Conservation (phyloP, 2,113 vertebrate genomes). For the Hepsetus odoe region DNA sequence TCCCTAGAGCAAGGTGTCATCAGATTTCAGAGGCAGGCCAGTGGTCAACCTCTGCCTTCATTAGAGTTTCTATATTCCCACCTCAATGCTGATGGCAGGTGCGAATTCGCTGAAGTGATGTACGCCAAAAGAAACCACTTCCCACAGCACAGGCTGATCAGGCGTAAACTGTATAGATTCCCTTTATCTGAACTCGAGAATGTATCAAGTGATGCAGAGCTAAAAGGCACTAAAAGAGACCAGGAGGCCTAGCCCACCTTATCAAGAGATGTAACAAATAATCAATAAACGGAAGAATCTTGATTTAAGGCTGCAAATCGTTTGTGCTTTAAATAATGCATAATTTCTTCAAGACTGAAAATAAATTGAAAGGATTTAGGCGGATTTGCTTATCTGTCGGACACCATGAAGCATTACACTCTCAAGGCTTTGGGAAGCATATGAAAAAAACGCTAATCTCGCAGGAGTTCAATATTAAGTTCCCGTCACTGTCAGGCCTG, state of each 20-base stretch:
- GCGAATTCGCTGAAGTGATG: conserved; percentile 22
- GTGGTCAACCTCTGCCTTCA: conserved; percentile 27
- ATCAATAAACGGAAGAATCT: conserved; percentile 57
- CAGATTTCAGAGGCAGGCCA: conserved; percentile 28
- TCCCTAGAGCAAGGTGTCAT: conserved; percentile 34
- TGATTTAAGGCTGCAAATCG: conserved; percentile 69
- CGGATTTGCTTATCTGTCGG: conserved; percentile 85
- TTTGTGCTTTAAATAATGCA: conserved; percentile 76
- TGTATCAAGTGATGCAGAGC: not conserved
- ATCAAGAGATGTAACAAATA: not conserved
- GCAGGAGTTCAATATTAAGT: conserved; percentile 76
- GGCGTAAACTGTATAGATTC: conserved; percentile 3
- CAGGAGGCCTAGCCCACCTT: not conserved
- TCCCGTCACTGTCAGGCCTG: conserved; percentile 73
- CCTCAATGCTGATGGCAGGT: conserved; percentile 5
- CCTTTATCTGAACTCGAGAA: conserved; percentile 1
- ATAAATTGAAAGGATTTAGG: conserved; percentile 86
- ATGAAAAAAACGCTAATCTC: conserved; percentile 83
- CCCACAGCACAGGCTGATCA: not conserved
- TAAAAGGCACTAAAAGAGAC: not conserved
- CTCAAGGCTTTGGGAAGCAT: conserved; percentile 76
- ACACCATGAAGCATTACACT: conserved; percentile 77
- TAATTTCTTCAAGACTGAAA: conserved; percentile 81
- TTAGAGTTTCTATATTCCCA: conserved; percentile 15
- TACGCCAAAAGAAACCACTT: not conserved